Percentiles rank a stretch among this genome's conserved stretches.
Conservation (phyloP, 1,140 invertebrate genomes). For the Oppia nitens region DNA sequence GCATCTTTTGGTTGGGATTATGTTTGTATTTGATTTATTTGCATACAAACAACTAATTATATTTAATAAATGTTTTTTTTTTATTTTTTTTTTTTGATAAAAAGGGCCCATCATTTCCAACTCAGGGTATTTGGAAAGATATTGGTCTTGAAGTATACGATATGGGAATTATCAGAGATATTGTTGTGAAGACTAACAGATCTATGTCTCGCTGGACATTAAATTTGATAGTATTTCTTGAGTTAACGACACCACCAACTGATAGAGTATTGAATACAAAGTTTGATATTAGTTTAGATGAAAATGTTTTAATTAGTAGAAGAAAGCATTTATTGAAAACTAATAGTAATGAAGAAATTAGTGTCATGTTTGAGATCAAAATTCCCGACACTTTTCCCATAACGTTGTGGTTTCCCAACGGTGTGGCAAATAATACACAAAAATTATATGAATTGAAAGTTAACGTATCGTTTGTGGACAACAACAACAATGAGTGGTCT, state of each 20-base stretch:
- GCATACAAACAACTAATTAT: too few relatives aligned
- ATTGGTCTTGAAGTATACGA: slow-evolving; percentile 36
- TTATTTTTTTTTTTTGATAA: background rate
- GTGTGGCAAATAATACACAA: background rate
- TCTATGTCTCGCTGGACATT: background rate
- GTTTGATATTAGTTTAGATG: background rate
- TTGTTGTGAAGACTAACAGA: slow-evolving; percentile 21
- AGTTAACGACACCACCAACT: background rate
- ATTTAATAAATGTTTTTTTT: slow-evolving; percentile 1
- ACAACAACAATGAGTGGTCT: slow-evolving; percentile 22
- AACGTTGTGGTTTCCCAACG: slow-evolving; percentile 1
- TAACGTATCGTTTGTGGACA: background rate
- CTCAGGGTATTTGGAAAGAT: slow-evolving; percentile 64
- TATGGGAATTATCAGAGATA: slow-evolving; percentile 32
- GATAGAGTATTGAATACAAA: background rate
- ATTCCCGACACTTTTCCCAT: background rate
- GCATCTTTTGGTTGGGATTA: too few relatives aligned
- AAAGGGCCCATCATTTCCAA: slow-evolving; percentile 65
- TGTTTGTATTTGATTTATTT: slow-evolving; percentile 97
- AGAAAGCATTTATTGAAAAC: background rate
- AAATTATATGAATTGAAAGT: slow-evolving; percentile 12
- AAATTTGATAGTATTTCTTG: background rate
- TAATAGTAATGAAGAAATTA: background rate
- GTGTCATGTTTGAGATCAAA: background rate
- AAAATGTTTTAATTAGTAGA: background rate